Evolutionary conservation across 1,140 invertebrate genomes (phyloP).

Genomic region (Drosophila biarmipes): DNA sequence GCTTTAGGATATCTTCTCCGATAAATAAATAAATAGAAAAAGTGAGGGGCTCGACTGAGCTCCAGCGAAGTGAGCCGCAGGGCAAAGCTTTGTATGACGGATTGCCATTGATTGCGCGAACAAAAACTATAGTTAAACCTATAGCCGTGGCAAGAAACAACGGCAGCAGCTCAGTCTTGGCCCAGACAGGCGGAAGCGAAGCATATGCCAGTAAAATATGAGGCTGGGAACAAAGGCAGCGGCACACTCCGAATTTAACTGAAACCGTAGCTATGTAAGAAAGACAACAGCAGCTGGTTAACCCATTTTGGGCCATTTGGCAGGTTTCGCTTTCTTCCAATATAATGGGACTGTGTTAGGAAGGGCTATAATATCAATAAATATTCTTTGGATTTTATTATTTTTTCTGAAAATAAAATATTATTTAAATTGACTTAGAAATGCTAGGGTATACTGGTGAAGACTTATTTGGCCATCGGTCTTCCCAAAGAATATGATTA

Average conservation of each 20-base stretch:
- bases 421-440: too few relatives aligned
- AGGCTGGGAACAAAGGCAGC: constrained; percentile 58
- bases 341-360: neutral
- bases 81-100: constrained; percentile 20
- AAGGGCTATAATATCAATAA: neutral
- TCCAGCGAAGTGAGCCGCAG: constrained; percentile 8
- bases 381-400: neutral
- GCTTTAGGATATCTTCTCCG: neutral
- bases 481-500: neutral
- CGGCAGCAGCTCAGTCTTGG: constrained; percentile 1
- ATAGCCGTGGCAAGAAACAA: constrained; percentile 3
- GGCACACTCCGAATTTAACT: constrained; percentile 20
- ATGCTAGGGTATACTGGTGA: too few relatives aligned
- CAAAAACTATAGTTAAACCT: neutral
- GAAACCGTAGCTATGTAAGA: constrained; percentile 43
- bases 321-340: neutral
- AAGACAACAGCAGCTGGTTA: constrained; percentile 25
- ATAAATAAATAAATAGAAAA: neutral
- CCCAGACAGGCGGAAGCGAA: constrained; percentile 34
- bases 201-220: constrained; percentile 49
- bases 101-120: constrained; percentile 35
- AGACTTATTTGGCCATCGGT: too few relatives aligned
- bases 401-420: too few relatives aligned
- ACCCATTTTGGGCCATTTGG: constrained; percentile 1
- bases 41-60: constrained; percentile 5